phyloP scores from a whole-genome alignment of 2,888 invertebrate species.

The Papilio demoleus region DNA sequence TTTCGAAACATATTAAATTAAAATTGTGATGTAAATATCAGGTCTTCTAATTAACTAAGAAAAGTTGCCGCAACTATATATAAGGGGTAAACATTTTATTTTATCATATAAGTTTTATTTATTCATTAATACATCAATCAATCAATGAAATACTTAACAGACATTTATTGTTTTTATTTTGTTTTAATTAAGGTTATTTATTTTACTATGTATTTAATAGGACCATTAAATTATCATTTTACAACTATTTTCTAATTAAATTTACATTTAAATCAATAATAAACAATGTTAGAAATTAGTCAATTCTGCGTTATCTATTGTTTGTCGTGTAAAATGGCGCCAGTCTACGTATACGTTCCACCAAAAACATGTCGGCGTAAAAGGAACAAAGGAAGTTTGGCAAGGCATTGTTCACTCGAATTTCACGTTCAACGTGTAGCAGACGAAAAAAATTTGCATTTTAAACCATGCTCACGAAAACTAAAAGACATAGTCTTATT shows the following conservation, averaged over 20 bases:
- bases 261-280: constrained; percentile 1
- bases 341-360: constrained; percentile 52
- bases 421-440: constrained; percentile 63
- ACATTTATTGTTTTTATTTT: not conserved
- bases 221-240: not conserved
- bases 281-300: constrained; percentile 13
- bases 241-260: not conserved
- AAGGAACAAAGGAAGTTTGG: constrained; percentile 81
- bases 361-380: constrained; percentile 55
- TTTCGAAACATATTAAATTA: constrained; percentile 1
- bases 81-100: not conserved
- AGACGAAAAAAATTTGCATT: constrained; percentile 69
- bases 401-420: constrained; percentile 68
- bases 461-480: constrained; percentile 54
- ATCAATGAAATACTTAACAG: constrained; percentile 1
- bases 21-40: constrained; percentile 11
- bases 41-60: not conserved
- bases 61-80: not conserved
- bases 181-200: not conserved
- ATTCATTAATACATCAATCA: not conserved
- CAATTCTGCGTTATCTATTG: constrained; percentile 43
- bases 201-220: not conserved
- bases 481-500: constrained; percentile 52
- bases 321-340: constrained; percentile 55
- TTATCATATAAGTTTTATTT: not conserved